Evolutionary conservation across 1,140 invertebrate species (phyloP), one percentile per base, ranked within the genome.

Genomic region (Lepidurus apus): DNA sequence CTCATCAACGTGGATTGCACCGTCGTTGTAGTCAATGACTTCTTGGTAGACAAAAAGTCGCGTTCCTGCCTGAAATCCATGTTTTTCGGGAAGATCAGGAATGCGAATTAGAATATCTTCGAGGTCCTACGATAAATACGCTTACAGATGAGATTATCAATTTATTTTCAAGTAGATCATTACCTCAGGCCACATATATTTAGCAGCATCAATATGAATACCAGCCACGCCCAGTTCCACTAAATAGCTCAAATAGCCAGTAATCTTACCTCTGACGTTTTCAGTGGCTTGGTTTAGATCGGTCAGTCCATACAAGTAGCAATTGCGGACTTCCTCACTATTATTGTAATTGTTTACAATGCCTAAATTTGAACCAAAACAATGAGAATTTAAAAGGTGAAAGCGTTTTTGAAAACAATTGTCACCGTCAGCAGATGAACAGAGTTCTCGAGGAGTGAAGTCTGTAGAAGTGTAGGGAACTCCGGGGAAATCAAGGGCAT

Each of bases 181-280:
- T 80, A 80, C 79, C 79, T 80, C 81, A 0, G 93, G 93, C 91
- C 86, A 88, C 88, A 89, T 88, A 79, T 88, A 88, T 78, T 89
- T 88, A 21, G 85, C 81, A 21, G 87, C 87, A 81, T 88, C 87
- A 34, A 87, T 80, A 34, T 87, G 83, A 80, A 80, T 77, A 53
- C 94, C 94, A 83, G 93, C 93, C 3, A 95, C 92, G 26, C 95
- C 95, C 73, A 90, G 82, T 45, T 89, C 88, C 74, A 95, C 89
- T 1, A 93, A 85, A 42, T 86, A 85, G 84, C 94, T 94, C 83
- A 95, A 83, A 82, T 90, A 93, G 1, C 89, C 88, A 26, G 89
- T 85, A 42, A 94, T 89, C 83, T 89, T 91, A 0, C 84, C 83
- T 75, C 90, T 86, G 0, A 96, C 93, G 80, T 92, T 88, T 65